Base-by-base conservation (phyloP, 2,888 invertebrate genomes). In the Tiliacea citrago region DNA sequence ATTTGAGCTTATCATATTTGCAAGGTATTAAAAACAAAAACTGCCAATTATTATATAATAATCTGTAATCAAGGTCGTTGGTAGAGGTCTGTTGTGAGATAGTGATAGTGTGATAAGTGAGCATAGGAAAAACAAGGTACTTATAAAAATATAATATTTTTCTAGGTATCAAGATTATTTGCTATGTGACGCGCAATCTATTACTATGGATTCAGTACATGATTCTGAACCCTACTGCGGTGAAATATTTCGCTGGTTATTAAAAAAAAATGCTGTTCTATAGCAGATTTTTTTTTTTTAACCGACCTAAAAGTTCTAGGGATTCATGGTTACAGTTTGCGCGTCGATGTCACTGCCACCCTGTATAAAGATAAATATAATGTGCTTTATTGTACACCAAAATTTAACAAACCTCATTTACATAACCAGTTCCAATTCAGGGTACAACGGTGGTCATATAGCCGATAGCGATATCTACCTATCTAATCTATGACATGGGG, bases 11-110 rank as follows among this genome's bases (percentile, higher is more conserved):
- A 45, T 68, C 29, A 8, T 66, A 29, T 45, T 42, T n/a, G 42
- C 21, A 24, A 68, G 21, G 3, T 21, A 39, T 13, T n/a, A n/a
- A n/a, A n/a, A n/a, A n/a, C n/a, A n/a, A n/a, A 12, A 18, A 39
- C 18, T 18, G 6, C 8, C 1, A 65, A n/a, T 12, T 45, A 21
- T 21, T 45, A 16, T 45, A 66, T 1, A 47, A 45, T 29, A 35
- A 68, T 68, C 69, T 10, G 24, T 21, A 24, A 49, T 39, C 47
- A 69, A 69, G 21, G 47, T 51, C 49, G 21, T 39, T 42, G 10
- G 29, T 67, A 29, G 16, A n/a, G 18, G 35, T 12, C 12, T 45
- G 9, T 24, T 67, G 16, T 42, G 24, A 29, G 9, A 42, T 29
- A 16, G 62, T 42, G 18, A 60, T 58, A n/a, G 10, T 10, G 39